phyloP scores from a whole-genome alignment of 2,797 vertebrate species.

The Labroides dimidiatus region DNA sequence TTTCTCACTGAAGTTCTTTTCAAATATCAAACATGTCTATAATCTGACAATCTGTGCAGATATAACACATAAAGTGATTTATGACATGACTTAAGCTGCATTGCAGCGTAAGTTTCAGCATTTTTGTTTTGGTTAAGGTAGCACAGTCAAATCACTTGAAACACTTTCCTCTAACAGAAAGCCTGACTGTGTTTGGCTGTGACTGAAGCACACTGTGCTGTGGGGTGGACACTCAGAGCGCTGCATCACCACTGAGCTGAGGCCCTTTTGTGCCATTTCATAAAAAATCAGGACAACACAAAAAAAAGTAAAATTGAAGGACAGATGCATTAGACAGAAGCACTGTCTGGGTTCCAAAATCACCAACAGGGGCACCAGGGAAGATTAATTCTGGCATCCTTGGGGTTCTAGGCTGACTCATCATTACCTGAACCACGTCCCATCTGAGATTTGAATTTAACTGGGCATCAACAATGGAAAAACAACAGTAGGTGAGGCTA shows the following conservation, averaged over 20 bases:
- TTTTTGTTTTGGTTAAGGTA: background rate
- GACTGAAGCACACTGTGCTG: slow-evolving; percentile 35
- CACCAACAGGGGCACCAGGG: slow-evolving; percentile 34
- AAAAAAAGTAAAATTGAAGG: slow-evolving; percentile 28
- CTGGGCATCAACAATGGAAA: slow-evolving; percentile 24
- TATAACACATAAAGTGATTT: background rate
- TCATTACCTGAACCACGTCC: slow-evolving; percentile 42
- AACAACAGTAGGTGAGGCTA: slow-evolving; percentile 6
- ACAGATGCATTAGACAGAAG: slow-evolving; percentile 20
- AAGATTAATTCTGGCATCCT: slow-evolving; percentile 65
- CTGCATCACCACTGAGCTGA: slow-evolving; percentile 50
- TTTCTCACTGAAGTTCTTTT: too few relatives aligned
- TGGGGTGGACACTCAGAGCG: slow-evolving; percentile 49
- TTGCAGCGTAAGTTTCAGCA: too few relatives aligned
- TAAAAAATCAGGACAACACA: slow-evolving; percentile 36
- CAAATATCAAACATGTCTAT: too few relatives aligned
- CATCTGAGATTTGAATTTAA: slow-evolving; percentile 52
- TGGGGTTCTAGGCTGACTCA: slow-evolving; percentile 51
- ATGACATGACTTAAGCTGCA: too few relatives aligned
- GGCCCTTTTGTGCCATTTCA: slow-evolving; percentile 65
- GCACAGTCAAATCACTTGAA: slow-evolving; percentile 24
- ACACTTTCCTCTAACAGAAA: slow-evolving; percentile 30
- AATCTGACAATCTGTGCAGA: too few relatives aligned
- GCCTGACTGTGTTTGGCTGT: slow-evolving; percentile 45
- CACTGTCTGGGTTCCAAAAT: slow-evolving; percentile 29